phyloP scores from a whole-genome alignment of 2,797 vertebrate genomes.

The Alauda arvensis region DNA sequence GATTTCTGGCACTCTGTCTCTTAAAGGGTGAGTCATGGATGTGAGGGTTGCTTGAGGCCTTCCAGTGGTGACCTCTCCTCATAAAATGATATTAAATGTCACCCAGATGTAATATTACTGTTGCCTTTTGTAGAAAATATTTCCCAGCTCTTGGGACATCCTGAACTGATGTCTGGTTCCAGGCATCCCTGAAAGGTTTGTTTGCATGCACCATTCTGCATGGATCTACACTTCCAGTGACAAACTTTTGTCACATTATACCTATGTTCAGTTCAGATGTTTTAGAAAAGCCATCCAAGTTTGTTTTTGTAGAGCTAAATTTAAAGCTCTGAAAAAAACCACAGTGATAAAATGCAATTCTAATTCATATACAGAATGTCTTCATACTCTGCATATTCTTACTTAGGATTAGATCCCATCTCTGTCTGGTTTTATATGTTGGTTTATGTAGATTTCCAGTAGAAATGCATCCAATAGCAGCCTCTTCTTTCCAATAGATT shows the following conservation, averaged over 20 bases:
- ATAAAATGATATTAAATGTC: neutral
- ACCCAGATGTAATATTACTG: neutral
- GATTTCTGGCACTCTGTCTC: neutral
- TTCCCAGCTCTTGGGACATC: neutral
- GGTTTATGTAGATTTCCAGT: neutral
- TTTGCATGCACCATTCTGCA: neutral
- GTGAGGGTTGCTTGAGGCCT: neutral
- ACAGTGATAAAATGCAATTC: neutral
- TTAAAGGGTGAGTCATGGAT: neutral
- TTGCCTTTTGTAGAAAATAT: neutral
- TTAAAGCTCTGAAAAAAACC: neutral
- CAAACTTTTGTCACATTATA: neutral
- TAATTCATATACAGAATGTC: neutral
- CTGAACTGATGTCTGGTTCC: neutral
- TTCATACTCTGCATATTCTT: neutral
- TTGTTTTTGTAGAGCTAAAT: neutral
- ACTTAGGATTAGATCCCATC: neutral
- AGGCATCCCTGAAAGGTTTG: neutral
- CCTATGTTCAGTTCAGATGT: neutral
- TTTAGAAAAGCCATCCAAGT: neutral
- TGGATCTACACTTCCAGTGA: neutral
- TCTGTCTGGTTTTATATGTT: neutral
- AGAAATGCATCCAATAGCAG: neutral
- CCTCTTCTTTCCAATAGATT: neutral
- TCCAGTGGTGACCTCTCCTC: neutral